Percentiles rank a stretch among this genome's conserved stretches.
phyloP scores from a whole-genome alignment of 2,797 vertebrate species.

The Anguilla pacifica region DNA sequence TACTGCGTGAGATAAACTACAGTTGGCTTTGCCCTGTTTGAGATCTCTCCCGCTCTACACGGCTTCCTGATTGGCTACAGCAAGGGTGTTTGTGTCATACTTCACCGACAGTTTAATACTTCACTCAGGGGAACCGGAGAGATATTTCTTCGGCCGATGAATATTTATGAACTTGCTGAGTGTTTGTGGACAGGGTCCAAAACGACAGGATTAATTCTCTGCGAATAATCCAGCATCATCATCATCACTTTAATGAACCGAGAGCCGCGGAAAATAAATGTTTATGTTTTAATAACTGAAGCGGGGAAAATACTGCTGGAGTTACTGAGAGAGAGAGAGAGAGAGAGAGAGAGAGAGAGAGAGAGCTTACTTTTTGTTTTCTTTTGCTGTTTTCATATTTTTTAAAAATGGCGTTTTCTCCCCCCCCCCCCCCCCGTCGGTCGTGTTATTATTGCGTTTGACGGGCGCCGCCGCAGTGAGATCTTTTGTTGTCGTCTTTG shows the following conservation, averaged over 20 bases:
- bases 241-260: slow-evolving; percentile 40
- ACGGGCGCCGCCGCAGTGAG: too few relatives aligned
- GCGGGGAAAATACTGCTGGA: not conserved
- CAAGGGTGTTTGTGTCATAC: not conserved
- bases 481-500: slow-evolving; percentile 15
- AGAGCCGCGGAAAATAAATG: not conserved
- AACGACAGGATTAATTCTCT: slow-evolving; percentile 24
- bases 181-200: not conserved
- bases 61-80: not conserved
- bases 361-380: not conserved
- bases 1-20: not conserved
- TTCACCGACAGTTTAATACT: not conserved
- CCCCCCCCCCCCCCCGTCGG: not conserved
- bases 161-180: slow-evolving; percentile 30
- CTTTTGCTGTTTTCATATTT: not conserved
- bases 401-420: not conserved
- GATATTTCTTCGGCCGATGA: not conserved
- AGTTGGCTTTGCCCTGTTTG: not conserved
- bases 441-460: not conserved
- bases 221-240: slow-evolving; percentile 35
- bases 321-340: slow-evolving; percentile 33
- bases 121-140: not conserved
- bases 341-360: not conserved
- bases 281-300: not conserved
- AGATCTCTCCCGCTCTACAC: not conserved